phyloP scores from a whole-genome alignment of 1,140 invertebrate species.

The Neuroterus valhalla region DNA sequence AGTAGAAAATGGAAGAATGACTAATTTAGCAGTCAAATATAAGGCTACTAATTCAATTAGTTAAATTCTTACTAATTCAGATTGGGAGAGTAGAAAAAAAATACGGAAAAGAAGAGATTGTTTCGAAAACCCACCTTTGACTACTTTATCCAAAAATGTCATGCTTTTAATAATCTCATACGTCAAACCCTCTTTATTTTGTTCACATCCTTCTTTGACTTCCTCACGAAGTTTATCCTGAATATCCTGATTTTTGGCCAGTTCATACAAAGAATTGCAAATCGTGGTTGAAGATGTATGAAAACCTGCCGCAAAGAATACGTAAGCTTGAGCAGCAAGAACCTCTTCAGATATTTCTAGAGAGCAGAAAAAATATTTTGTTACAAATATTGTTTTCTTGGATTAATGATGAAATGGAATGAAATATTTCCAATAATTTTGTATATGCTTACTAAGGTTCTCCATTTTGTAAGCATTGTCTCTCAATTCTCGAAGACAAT shows the following conservation, averaged over 20 bases:
- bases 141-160: conserved; percentile 60
- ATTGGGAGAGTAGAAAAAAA: too few relatives aligned
- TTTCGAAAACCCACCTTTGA: too few relatives aligned
- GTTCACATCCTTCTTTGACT: conserved; percentile 63
- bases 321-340: conserved; percentile 52
- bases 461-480: background rate
- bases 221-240: conserved; percentile 65
- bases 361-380: conserved; percentile 32
- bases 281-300: conserved; percentile 55
- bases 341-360: conserved; percentile 49
- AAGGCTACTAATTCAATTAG: too few relatives aligned
- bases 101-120: too few relatives aligned
- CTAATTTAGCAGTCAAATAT: too few relatives aligned
- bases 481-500: conserved; percentile 71
- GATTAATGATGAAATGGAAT: too few relatives aligned
- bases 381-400: too few relatives aligned
- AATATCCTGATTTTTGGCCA: conserved; percentile 46
- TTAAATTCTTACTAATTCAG: too few relatives aligned
- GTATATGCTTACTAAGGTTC: too few relatives aligned
- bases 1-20: too few relatives aligned
- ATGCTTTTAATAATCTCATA: conserved; percentile 61
- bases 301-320: conserved; percentile 58
- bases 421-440: too few relatives aligned
- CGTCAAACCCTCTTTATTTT: conserved; percentile 54
- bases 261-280: conserved; percentile 51